Evolutionary conservation across 2,113 vertebrate species (phyloP).

Genomic region (Nerophis lumbriciformis): DNA sequence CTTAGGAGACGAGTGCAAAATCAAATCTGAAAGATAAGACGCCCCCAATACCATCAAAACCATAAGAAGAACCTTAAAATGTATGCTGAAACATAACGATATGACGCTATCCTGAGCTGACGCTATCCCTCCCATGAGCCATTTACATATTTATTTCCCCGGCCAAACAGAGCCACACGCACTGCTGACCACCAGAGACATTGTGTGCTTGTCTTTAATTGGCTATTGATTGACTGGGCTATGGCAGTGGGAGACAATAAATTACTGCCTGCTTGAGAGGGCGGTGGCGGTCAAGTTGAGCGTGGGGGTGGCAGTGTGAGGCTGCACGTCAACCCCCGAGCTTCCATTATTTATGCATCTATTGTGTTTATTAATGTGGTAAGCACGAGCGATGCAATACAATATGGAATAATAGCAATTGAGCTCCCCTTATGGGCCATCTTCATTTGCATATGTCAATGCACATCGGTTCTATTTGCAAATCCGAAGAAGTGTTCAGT

Average conservation of each 20-base stretch:
- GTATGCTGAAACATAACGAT: background rate
- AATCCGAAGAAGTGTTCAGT: constrained; percentile 5
- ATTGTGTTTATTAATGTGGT: constrained; percentile 45
- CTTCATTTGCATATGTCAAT: constrained; percentile 54
- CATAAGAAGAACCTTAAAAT: too few relatives aligned
- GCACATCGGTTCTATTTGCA: constrained; percentile 17
- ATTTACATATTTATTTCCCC: constrained; percentile 64
- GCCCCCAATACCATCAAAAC: too few relatives aligned
- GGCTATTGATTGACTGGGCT: constrained; percentile 68
- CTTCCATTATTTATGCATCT: constrained; percentile 55
- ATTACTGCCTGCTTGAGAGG: constrained; percentile 46
- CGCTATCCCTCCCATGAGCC: constrained; percentile 12
- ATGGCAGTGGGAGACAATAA: constrained; percentile 49
- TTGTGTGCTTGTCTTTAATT: constrained; percentile 57
- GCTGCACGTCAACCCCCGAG: constrained; percentile 28
- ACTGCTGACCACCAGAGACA: constrained; percentile 35
- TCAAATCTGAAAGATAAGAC: too few relatives aligned
- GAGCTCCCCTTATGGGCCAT: constrained; percentile 13
- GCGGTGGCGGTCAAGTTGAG: constrained; percentile 19
- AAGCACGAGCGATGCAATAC: constrained; percentile 46
- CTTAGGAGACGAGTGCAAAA: too few relatives aligned
- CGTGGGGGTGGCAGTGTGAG: constrained; percentile 14
- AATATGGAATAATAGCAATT: constrained; percentile 34
- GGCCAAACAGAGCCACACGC: constrained; percentile 31
- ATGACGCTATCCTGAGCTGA: constrained; percentile 19